These are phyloP conservation scores for Acanthosepion esculentum DNA, from an alignment of 2,888 invertebrate genomes.

Conservation along the genomic window DNA sequence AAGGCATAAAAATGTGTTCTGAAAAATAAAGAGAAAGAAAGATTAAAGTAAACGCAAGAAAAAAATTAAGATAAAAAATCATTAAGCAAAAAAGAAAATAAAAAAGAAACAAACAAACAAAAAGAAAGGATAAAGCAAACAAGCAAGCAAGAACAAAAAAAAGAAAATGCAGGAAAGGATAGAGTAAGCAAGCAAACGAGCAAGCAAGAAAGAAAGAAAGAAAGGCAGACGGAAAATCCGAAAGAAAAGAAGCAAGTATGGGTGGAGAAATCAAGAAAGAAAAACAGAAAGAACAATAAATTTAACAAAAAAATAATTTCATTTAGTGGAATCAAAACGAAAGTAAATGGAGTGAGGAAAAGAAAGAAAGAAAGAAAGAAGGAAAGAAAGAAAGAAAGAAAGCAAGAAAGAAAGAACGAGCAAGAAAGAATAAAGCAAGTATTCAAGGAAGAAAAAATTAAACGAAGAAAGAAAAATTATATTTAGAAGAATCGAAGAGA, in stretches of 20 bases:
- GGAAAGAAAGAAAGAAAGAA: too few species aligned
- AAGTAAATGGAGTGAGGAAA: not conserved
- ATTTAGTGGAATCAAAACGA: not conserved
- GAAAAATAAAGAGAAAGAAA: not conserved
- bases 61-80: not conserved
- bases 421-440: not conserved
- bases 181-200: not conserved
- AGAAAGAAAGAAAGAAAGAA: not conserved
- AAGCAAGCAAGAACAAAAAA: not conserved
- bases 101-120: not conserved
- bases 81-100: too few species aligned
- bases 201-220: not conserved
- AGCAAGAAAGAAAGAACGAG: too few species aligned
- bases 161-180: too few species aligned
- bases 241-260: not conserved
- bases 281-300: not conserved
- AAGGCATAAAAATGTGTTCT: too few species aligned
- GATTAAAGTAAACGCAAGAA: accelerated
- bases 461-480: not conserved
- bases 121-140: not conserved
- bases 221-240: not conserved
- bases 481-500: not conserved
- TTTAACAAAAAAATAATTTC: not conserved
- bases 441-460: not conserved
- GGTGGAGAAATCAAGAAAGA: not conserved